Conservation (phyloP, 2,113 vertebrate species). For the Jacana jacana region DNA sequence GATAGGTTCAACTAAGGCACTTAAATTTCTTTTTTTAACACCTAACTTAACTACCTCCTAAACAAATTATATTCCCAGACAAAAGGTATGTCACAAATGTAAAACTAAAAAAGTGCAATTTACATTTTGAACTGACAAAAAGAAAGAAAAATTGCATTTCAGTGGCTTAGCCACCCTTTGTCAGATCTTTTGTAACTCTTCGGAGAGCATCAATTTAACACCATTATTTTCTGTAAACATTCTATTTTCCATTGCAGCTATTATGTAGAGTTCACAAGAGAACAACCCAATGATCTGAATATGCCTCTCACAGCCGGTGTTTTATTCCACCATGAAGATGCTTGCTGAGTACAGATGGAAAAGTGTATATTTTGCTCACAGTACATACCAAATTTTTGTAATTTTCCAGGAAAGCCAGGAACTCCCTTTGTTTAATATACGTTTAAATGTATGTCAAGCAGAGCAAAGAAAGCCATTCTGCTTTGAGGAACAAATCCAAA, state of each 20-base stretch:
- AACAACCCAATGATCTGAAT: background rate
- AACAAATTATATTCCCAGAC: background rate
- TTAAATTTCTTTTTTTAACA: background rate
- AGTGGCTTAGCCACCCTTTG: background rate
- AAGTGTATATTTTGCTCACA: background rate
- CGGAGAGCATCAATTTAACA: background rate
- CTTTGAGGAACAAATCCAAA: background rate
- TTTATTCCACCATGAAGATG: background rate
- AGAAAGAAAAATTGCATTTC: background rate
- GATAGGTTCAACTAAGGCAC: background rate
- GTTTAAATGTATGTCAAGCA: background rate
- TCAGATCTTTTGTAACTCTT: background rate
- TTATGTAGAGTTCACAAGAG: background rate
- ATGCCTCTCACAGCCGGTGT: background rate
- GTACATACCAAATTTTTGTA: background rate
- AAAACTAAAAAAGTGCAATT: background rate
- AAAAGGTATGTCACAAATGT: background rate
- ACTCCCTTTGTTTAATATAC: background rate
- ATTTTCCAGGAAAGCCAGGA: background rate
- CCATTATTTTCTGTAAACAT: background rate
- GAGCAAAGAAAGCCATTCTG: background rate
- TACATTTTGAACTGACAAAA: background rate
- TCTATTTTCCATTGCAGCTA: background rate
- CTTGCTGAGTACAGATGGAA: background rate
- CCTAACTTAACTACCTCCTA: background rate